phyloP scores from a whole-genome alignment of 1,140 invertebrate genomes.

The Danaus plexippus region DNA sequence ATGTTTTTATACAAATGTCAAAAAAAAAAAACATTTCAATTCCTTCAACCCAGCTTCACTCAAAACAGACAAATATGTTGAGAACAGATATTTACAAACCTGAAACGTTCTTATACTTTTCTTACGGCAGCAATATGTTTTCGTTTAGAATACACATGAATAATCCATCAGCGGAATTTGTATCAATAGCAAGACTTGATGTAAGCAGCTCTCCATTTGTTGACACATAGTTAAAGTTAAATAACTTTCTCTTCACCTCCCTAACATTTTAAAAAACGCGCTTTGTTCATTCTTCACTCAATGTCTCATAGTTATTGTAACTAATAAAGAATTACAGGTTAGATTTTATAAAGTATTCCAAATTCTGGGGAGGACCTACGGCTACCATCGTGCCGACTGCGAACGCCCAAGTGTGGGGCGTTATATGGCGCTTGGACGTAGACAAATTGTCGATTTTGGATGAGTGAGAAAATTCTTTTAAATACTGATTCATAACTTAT shows the following conservation, averaged over 20 bases:
- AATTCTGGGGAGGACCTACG: slow-evolving; percentile 56
- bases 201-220: slow-evolving; percentile 31
- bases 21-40: slow-evolving; percentile 6
- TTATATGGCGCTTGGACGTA: slow-evolving; percentile 42
- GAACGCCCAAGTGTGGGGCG: slow-evolving; percentile 60
- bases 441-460: slow-evolving; percentile 36
- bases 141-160: slow-evolving; percentile 39
- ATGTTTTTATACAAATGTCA: background rate
- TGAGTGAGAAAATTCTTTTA: slow-evolving; percentile 30
- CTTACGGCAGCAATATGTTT: slow-evolving; percentile 48
- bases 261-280: no score
- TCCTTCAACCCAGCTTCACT: slow-evolving; percentile 5
- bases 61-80: slow-evolving; percentile 22
- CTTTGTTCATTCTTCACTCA: no score
- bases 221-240: background rate
- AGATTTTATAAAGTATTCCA: slow-evolving; percentile 50
- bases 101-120: slow-evolving; percentile 47
- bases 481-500: no score
- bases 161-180: slow-evolving; percentile 42
- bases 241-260: no score
- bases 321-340: slow-evolving; percentile 43
- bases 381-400: slow-evolving; percentile 56
- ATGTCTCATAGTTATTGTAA: no score
- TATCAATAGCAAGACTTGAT: slow-evolving; percentile 48
- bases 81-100: slow-evolving; percentile 24